Evolutionary conservation across 1,140 invertebrate genomes (phyloP).

Genomic region (Reticulitermes speratus): DNA sequence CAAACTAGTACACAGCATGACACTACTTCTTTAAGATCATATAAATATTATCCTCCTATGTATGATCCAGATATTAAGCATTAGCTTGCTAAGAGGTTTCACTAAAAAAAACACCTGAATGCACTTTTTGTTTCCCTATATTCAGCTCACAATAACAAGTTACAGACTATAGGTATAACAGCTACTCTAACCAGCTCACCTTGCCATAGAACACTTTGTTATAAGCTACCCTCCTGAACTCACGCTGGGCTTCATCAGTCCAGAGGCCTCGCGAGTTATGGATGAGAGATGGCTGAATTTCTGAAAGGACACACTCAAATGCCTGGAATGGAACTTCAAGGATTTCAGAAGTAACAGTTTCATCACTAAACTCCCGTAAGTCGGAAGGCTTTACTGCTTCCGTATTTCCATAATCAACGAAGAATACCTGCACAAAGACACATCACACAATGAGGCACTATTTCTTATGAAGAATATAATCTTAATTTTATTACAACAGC

Average conservation of each 20-base stretch:
- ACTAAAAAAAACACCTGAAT: too few relatives aligned
- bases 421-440: constrained; percentile 54
- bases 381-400: constrained; percentile 43
- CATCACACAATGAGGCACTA: constrained; percentile 30
- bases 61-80: too few relatives aligned
- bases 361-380: constrained; percentile 34
- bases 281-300: constrained; percentile 62
- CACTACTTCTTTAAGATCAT: too few relatives aligned
- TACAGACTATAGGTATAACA: too few relatives aligned
- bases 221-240: constrained; percentile 38
- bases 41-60: too few relatives aligned
- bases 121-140: too few relatives aligned
- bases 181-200: constrained; percentile 40
- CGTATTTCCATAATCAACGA: constrained; percentile 76
- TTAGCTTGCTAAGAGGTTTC: too few relatives aligned
- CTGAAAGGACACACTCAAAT: constrained; percentile 68
- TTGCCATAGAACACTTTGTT: constrained; percentile 46
- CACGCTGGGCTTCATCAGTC: constrained; percentile 45
- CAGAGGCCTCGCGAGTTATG: constrained; percentile 58
- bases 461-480: too few relatives aligned
- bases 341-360: constrained; percentile 32
- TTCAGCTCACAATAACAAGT: too few relatives aligned
- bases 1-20: too few relatives aligned
- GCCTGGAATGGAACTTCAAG: constrained; percentile 56
- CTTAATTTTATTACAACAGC: too few relatives aligned